Conservation (phyloP, 2,797 vertebrate genomes). For the Geotrypetes seraphini region DNA sequence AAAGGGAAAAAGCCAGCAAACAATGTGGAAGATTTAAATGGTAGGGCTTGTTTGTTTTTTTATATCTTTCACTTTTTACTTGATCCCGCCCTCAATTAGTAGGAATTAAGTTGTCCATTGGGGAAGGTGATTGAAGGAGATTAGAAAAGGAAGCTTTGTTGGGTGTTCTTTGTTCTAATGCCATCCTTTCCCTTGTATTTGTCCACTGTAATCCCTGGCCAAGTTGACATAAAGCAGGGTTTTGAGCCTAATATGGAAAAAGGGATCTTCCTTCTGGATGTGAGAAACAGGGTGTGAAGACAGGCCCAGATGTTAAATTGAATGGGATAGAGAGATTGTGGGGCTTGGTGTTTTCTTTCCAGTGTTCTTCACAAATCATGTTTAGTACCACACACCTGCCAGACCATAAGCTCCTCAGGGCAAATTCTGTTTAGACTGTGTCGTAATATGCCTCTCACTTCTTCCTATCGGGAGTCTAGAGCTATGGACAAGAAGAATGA, state of each 20-base stretch:
- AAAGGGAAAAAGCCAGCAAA: neutral
- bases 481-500: too few species aligned
- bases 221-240: slow-evolving; percentile 6
- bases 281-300: neutral
- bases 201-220: slow-evolving; percentile 9
- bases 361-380: too few species aligned
- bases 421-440: too few species aligned
- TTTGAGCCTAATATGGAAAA: slow-evolving; percentile 3
- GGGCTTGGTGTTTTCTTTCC: too few species aligned
- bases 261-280: slow-evolving; percentile 4
- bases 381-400: too few species aligned
- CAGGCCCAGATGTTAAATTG: too few species aligned
- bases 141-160: slow-evolving; percentile 1
- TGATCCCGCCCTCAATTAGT: neutral
- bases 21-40: neutral
- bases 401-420: too few species aligned
- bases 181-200: neutral
- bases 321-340: too few species aligned
- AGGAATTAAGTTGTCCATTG: neutral
- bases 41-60: neutral
- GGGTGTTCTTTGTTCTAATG: neutral
- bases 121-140: neutral
- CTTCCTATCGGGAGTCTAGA: too few species aligned
- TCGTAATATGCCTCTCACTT: too few species aligned
- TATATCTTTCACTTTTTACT: neutral